Conservation (phyloP, 2,797 vertebrate species). For the Liasis olivaceus region DNA sequence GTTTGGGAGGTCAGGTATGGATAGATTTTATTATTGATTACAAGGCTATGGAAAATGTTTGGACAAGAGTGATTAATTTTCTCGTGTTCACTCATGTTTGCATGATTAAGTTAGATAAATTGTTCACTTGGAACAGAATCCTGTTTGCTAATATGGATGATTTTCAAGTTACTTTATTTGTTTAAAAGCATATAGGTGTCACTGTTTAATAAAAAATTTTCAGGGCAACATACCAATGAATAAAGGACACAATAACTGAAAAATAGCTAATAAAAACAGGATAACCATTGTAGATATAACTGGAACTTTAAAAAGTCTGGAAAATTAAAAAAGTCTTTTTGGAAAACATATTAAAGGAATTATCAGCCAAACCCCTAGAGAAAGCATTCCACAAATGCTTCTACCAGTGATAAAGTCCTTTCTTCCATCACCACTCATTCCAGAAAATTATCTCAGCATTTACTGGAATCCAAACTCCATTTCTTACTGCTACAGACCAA, state of each 20-base stretch:
- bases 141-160: neutral
- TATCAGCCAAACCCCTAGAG: neutral
- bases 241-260: neutral
- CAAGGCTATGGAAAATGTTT: conserved; percentile 40
- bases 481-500: neutral
- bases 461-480: neutral
- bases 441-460: neutral
- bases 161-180: neutral
- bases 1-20: neutral
- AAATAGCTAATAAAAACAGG: neutral
- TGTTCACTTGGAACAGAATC: neutral
- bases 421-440: neutral
- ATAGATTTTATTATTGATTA: neutral
- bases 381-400: neutral
- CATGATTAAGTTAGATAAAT: neutral
- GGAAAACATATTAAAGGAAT: neutral
- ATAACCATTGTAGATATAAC: neutral
- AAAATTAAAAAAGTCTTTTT: neutral
- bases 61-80: neutral
- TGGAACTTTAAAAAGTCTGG: neutral
- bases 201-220: neutral
- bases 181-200: neutral
- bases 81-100: neutral
- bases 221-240: neutral
- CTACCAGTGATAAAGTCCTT: neutral